Percentiles rank a stretch among this genome's conserved stretches.
Evolutionary conservation across 2,797 vertebrate species (phyloP).

Genomic region (Sebastes itinus): DNA sequence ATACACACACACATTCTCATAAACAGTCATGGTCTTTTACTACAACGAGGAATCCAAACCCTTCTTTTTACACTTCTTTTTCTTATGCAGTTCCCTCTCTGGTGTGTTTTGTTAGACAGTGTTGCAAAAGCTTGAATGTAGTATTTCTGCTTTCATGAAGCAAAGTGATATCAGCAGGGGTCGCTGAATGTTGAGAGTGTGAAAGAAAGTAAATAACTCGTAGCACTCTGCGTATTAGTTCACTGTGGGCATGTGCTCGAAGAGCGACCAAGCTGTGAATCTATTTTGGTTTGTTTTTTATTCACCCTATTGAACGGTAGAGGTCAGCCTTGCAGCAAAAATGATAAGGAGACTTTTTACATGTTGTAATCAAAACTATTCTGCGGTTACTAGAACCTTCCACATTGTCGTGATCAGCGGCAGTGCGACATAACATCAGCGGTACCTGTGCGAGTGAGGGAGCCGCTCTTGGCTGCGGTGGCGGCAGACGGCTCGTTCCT

Average conservation of each 20-base stretch:
- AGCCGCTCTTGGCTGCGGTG: slow-evolving; percentile 87
- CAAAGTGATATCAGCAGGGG: neutral
- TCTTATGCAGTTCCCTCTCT: neutral
- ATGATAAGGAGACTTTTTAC: neutral
- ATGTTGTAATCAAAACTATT: neutral
- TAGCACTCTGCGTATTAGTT: neutral
- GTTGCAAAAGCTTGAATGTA: neutral
- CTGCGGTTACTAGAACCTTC: neutral
- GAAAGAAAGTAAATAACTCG: neutral
- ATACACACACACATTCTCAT: neutral
- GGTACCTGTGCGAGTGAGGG: slow-evolving; percentile 93
- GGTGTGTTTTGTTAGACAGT: neutral
- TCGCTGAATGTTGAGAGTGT: neutral
- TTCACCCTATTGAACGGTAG: slow-evolving; percentile 31
- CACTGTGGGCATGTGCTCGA: neutral
- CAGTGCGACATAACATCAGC: neutral
- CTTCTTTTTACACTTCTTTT: neutral
- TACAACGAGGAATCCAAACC: neutral
- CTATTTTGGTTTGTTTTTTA: neutral
- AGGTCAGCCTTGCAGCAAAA: slow-evolving; percentile 47
- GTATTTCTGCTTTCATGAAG: neutral
- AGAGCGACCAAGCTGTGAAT: neutral
- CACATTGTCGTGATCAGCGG: neutral
- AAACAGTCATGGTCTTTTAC: neutral
- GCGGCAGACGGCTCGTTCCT: slow-evolving; percentile 83